Percentiles rank a stretch among this genome's conserved stretches.
Conservation (phyloP, 2,888 invertebrate genomes). For the Athalia cordata region DNA sequence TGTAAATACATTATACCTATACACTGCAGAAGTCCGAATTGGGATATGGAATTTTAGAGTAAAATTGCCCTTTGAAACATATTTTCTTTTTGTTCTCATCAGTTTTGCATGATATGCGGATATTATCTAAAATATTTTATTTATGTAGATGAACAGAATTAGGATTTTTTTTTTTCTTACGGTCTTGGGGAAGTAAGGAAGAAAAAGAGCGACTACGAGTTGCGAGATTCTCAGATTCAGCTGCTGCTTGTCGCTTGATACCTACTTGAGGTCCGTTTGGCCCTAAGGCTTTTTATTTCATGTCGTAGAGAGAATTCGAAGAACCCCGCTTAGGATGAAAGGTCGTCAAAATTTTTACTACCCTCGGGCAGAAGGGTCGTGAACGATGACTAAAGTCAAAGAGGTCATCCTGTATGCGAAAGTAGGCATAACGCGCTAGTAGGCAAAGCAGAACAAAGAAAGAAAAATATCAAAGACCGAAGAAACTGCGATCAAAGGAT, state of each 20-base stretch:
- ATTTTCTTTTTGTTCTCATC: background rate
- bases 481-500: no score
- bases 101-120: background rate
- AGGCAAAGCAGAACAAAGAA: no score
- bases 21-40: no score
- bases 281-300: conserved; percentile 21
- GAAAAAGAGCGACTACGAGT: no score
- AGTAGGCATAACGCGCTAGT: no score
- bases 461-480: no score
- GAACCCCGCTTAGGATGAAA: conserved; percentile 10
- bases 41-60: no score
- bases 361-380: background rate
- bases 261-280: no score
- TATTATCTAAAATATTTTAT: background rate
- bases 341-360: conserved; percentile 33
- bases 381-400: conserved; percentile 23
- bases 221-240: background rate
- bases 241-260: background rate
- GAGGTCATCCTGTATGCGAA: background rate
- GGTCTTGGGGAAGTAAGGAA: no score
- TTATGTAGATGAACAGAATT: background rate
- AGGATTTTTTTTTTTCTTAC: background rate
- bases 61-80: background rate
- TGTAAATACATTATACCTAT: no score
- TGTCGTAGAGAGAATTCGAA: conserved; percentile 15